Percentiles rank a stretch among this genome's conserved stretches.
Evolutionary conservation across 2,888 invertebrate genomes (phyloP).

Genomic region (Monoplex corrugatus): DNA sequence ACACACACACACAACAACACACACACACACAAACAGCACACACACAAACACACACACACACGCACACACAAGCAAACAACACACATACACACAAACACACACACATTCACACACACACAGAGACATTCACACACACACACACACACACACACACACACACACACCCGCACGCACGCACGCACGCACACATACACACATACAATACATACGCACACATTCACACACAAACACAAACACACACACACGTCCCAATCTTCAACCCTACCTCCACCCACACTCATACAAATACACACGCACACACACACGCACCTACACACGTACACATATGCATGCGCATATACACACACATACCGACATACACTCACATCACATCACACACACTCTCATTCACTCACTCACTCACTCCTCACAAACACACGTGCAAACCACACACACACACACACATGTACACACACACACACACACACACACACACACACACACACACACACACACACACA

Average conservation of each 20-base stretch:
- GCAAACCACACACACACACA: background rate
- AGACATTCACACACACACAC: background rate
- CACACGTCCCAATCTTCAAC: too few relatives aligned
- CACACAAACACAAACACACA: background rate
- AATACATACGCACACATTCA: background rate
- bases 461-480: conserved; percentile 1
- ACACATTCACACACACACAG: conserved; percentile 37
- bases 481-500: conserved; percentile 2
- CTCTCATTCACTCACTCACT: background rate
- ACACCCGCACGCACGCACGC: background rate
- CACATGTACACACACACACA: background rate
- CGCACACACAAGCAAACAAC: conserved; percentile 9
- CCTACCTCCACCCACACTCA: background rate
- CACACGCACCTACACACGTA: background rate
- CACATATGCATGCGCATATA: background rate
- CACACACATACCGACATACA: conserved; percentile 35
- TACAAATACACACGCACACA: background rate
- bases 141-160: background rate
- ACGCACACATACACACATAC: background rate
- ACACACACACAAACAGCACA: background rate
- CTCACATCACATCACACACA: conserved; percentile 31
- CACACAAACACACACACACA: conserved; percentile 9
- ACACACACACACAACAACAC: background rate
- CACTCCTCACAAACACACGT: background rate
- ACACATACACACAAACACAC: conserved; percentile 29